Evolutionary conservation across 2,797 vertebrate species (phyloP), one percentile per base, ranked within the genome.

Genomic region (Anas bahamensis): DNA sequence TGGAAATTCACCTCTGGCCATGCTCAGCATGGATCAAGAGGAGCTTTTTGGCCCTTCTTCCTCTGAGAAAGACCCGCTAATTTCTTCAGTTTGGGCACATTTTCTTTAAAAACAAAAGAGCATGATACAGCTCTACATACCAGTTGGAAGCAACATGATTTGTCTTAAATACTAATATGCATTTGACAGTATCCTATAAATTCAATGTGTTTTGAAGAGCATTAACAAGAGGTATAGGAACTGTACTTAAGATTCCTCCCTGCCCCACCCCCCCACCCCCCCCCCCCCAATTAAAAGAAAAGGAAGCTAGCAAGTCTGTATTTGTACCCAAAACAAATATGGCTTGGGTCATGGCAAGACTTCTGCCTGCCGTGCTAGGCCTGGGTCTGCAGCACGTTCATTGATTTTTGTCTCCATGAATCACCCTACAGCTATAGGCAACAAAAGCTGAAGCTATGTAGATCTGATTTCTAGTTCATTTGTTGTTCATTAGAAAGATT

Each of bases 401-500:
- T 90, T 95, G 94, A 94, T 95, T 96, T 95, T 95, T 92, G 86
- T 93, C 91, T 93, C 71, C 72, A 75, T 93, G 90, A 91, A 93
- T 97, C 95, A 93, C 92, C 89, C 95, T 72, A 87, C 82, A 94
- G 94, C 95, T 96, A 90, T 93, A 96, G 86, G 95, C 96, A 96
- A 97, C 94, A 96, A 94, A 93, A 95, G 91, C 84, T 90, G 92
- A 91, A 96, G 83, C 81, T 69, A 90, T 94, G 94, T 87, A 96
- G 92, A 95, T 94, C 93, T 94, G 94, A 96, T 96, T 95, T 93
- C 93, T 88, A 91, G 77, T 95, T 96, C 94, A 95, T 96, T 97
- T 96, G 95, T 96, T 96, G 95, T 96, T 97, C 95, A 96, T 97
- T 97, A 96, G 96, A 93, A 97, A 96, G 95, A 96, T 94, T 97